A percentile compares a stretch with the other conserved stretches of the same genome.
phyloP scores from a whole-genome alignment of 2,113 vertebrate genomes.

The Saguinus imperator region DNA sequence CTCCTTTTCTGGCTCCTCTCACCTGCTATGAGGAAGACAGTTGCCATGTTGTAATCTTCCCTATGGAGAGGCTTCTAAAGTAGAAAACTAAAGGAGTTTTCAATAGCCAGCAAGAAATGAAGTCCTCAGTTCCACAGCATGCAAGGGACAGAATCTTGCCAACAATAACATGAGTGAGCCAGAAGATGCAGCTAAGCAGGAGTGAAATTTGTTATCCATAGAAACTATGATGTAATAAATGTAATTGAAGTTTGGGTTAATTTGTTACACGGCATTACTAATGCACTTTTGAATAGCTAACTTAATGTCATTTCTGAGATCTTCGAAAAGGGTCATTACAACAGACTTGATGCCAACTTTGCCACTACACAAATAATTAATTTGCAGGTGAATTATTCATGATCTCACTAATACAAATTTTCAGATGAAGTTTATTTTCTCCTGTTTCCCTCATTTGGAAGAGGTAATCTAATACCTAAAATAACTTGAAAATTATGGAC shows the following conservation, averaged over 20 bases:
- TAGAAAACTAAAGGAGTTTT: background rate
- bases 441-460: background rate
- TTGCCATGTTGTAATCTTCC: background rate
- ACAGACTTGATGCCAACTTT: background rate
- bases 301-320: background rate
- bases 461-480: slow-evolving; percentile 59
- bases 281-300: background rate
- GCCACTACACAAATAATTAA: background rate
- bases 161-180: background rate
- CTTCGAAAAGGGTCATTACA: background rate
- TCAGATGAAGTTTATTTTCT: background rate
- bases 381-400: background rate
- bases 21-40: background rate
- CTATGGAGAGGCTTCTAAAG: background rate
- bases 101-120: background rate
- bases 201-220: background rate
- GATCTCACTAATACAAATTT: background rate
- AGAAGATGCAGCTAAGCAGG: background rate
- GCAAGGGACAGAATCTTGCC: background rate
- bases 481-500: background rate
- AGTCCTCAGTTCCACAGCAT: background rate
- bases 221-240: background rate
- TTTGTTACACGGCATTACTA: background rate
- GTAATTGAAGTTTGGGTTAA: background rate
- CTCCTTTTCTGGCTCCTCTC: background rate